These are phyloP conservation scores for Tamandua tetradactyla DNA, from an alignment of 2,797 vertebrate species.

Conservation along the genomic window DNA sequence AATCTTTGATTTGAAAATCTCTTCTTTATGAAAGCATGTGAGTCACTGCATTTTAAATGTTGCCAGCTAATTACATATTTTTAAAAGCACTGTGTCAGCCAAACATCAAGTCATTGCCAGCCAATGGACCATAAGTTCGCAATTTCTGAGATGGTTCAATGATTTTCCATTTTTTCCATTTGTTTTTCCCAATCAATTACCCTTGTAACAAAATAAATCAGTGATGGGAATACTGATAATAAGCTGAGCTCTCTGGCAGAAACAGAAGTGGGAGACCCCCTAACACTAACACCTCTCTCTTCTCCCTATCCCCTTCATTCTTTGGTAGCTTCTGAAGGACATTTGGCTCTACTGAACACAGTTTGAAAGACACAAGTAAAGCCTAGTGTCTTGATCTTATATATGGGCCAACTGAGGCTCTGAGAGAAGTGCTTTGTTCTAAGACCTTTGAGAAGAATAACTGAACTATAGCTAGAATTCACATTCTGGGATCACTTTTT, in stretches of 20 bases:
- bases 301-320: not conserved
- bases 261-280: not conserved
- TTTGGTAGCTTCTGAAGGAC: not conserved
- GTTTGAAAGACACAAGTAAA: not conserved
- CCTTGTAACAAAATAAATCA: not conserved
- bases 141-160: not conserved
- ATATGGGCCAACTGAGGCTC: not conserved
- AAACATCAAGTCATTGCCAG: not conserved
- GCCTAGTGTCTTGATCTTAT: not conserved
- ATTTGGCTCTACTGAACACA: not conserved
- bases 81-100: not conserved
- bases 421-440: not conserved
- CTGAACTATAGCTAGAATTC: not conserved
- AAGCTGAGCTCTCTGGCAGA: not conserved
- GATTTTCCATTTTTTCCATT: not conserved
- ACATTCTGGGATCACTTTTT: not conserved
- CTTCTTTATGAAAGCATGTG: not conserved
- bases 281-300: not conserved
- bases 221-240: not conserved
- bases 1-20: not conserved
- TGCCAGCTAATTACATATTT: not conserved
- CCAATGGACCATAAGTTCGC: not conserved
- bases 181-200: not conserved
- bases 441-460: not conserved
- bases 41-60: not conserved